Evolutionary conservation across 2,888 invertebrate genomes (phyloP), one percentile per base, ranked within the genome.

Genomic region (Drosophila heteroneura): DNA sequence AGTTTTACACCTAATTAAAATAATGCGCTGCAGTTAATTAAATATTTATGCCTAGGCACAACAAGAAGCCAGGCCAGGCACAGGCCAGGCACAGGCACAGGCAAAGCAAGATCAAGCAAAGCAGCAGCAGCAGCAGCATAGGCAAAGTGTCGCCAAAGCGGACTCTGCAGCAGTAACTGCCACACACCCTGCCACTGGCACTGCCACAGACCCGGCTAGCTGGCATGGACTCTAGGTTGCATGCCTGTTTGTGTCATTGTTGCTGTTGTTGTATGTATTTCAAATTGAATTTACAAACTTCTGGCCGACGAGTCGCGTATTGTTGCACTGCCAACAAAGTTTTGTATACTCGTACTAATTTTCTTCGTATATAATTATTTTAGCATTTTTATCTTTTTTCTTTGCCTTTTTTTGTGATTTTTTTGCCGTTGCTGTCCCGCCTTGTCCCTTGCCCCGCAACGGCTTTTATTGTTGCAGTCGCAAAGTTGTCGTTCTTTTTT

Each of bases 1-100:
- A 91, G 92, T 91, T 93, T 93, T 92, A 93, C 92, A 93, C 92
- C 93, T 93, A 93, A 93, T 93, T 93, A 93, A 93, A 93, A 93
- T 93, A 93, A 92, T 93, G 93, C 93, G 77, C 91, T 93, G 93
- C 93, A 93, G 93, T 93, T 93, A 93, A 93, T 93, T 93, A 93
- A 93, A 93, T 93, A 93, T 93, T 93, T 92, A 93, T 93, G 92
- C 84, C 89, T 86, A 89, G 89, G 85, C 90, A 74, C 71, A 74
- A 22, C 22, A 47, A 47, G 47, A 22, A 47, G 47, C 47, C 47
- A 47, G 47, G 41, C 30, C 63, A 51, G 22, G 75, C 79, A 67
- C 63, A 51, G 22, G 58, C 53, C 63, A 51, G 22, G 58, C 53
- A 74, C 74, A 76, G 63, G 72, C 68, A 67, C 67, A 58, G 62